Evolutionary conservation across 2,888 invertebrate species (phyloP).

Genomic region (Hirtodrosophila cameraria): DNA sequence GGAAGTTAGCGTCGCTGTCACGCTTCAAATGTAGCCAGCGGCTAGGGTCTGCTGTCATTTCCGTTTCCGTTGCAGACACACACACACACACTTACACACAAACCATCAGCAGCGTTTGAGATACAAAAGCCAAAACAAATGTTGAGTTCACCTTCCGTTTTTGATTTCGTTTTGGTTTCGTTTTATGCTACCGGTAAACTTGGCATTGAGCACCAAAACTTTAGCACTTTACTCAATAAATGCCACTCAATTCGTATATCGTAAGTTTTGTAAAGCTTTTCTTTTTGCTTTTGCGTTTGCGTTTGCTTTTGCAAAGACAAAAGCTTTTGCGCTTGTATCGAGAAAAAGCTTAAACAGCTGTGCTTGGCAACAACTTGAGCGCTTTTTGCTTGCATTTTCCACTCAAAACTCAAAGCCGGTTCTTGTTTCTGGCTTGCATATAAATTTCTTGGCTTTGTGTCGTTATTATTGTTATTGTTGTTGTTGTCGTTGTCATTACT

Average conservation of each 20-base stretch:
- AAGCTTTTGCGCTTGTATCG: constrained; percentile 30
- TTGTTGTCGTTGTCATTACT: too few relatives aligned
- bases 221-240: constrained; percentile 14
- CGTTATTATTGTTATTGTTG: constrained; percentile 14
- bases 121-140: constrained; percentile 8
- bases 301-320: constrained; percentile 30
- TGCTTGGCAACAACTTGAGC: constrained; percentile 16
- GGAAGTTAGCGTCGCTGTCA: constrained; percentile 53
- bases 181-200: constrained; percentile 40
- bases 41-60: constrained; percentile 56
- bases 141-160: constrained; percentile 36
- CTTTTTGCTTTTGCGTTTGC: too few relatives aligned
- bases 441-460: constrained; percentile 31
- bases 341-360: constrained; percentile 57
- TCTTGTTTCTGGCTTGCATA: constrained; percentile 36
- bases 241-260: constrained; percentile 37
- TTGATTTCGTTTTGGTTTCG: constrained; percentile 10
- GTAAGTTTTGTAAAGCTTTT: constrained; percentile 42
- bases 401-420: constrained; percentile 49
- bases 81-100: constrained; percentile 11
- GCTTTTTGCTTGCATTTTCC: constrained; percentile 2
- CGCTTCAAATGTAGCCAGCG: constrained; percentile 11
- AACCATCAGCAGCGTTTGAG: constrained; percentile 5
- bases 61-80: constrained; percentile 64
- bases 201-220: constrained; percentile 55